phyloP scores from a whole-genome alignment of 1,140 invertebrate species.

The Ceratina australensis region DNA sequence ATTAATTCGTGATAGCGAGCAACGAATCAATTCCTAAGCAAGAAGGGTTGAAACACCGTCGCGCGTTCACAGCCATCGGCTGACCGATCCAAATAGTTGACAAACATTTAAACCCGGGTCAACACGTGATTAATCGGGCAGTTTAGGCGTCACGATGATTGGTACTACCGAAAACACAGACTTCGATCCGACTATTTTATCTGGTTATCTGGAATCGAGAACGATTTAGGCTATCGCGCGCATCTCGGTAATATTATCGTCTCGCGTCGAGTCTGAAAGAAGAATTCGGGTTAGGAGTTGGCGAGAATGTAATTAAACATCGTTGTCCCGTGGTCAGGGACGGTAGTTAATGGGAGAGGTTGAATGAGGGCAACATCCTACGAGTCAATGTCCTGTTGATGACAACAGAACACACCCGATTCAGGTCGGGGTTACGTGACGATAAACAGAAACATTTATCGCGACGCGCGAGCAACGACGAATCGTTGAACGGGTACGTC shows the following conservation, averaged over 20 bases:
- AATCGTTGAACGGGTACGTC: no score
- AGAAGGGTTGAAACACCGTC: neutral
- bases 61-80: conserved; percentile 22
- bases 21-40: neutral
- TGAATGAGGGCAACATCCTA: conserved; percentile 34
- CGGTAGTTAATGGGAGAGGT: conserved; percentile 26
- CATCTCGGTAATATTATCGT: neutral
- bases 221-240: no score
- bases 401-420: conserved; percentile 64
- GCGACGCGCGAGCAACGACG: neutral
- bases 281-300: no score
- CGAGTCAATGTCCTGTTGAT: conserved; percentile 64
- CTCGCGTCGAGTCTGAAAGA: no score
- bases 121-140: conserved; percentile 17
- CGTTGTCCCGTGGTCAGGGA: neutral
- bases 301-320: neutral
- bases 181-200: neutral
- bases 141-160: neutral
- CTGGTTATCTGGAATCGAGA: neutral
- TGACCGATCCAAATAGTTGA: conserved; percentile 22
- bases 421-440: conserved; percentile 6
- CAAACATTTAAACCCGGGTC: conserved; percentile 32
- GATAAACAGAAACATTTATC: conserved; percentile 10
- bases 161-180: neutral
- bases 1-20: neutral